Evolutionary conservation across 2,888 invertebrate species (phyloP).

Genomic region (Caenorhabditis sp.): DNA sequence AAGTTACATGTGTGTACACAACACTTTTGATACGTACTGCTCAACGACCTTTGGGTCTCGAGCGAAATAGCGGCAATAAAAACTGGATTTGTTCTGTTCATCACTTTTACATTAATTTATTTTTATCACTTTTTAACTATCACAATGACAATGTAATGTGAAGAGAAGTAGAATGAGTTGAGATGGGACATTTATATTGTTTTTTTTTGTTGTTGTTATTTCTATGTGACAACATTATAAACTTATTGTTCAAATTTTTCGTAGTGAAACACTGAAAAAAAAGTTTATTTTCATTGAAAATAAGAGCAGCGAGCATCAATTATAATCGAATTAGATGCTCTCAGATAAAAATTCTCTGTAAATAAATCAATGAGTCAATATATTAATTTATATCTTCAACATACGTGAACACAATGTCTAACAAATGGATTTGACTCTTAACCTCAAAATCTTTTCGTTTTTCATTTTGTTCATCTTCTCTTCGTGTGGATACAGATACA

Average conservation of each 20-base stretch:
- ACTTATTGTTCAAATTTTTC: no score
- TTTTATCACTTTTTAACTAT: background rate
- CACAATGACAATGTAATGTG: background rate
- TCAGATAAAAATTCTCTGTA: background rate
- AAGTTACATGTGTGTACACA: constrained; percentile 44
- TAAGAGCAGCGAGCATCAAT: no score
- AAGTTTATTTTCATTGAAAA: no score
- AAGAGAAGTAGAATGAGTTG: no score
- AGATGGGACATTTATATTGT: background rate
- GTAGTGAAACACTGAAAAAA: no score
- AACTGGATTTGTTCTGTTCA: background rate
- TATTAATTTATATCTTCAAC: no score
- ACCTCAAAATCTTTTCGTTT: background rate
- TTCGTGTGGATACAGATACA: background rate
- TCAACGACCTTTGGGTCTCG: constrained; percentile 2
- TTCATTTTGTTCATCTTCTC: background rate
- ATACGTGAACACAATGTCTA: no score
- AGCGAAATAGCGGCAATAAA: background rate
- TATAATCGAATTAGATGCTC: no score
- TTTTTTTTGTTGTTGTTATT: background rate
- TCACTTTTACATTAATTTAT: no score
- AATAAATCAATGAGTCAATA: no score
- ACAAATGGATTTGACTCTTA: background rate
- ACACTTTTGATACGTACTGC: constrained; percentile 38
- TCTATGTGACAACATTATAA: no score